Percentiles rank a stretch among this genome's conserved stretches.
These are phyloP conservation scores for Scrobipalpa atriplicella DNA, from an alignment of 2,888 invertebrate genomes.

Conservation along the genomic window DNA sequence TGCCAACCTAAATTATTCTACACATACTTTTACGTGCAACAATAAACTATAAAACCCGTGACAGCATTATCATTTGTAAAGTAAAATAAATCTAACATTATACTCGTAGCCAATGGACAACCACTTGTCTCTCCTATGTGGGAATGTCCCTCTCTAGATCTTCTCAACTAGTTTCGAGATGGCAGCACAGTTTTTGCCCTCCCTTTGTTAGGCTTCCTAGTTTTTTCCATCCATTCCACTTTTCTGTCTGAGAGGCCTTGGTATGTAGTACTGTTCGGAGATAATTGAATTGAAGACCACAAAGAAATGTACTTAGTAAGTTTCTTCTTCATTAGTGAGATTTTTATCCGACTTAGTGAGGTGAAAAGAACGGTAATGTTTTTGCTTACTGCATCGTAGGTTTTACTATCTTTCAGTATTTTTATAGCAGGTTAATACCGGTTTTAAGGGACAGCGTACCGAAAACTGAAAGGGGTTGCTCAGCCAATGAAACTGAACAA, in stretches of 20 bases:
- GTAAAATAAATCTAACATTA: background rate
- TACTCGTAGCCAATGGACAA: slow-evolving; percentile 51
- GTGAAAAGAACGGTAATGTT: background rate
- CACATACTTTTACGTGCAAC: no score
- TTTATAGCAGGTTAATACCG: no score
- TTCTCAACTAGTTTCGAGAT: slow-evolving; percentile 72
- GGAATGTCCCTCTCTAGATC: slow-evolving; percentile 66
- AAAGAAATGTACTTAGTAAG: background rate
- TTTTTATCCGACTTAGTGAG: background rate
- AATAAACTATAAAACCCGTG: background rate
- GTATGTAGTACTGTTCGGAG: slow-evolving; percentile 3
- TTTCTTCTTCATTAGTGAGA: background rate
- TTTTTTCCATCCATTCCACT: slow-evolving; percentile 25
- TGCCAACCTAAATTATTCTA: no score
- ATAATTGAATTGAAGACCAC: slow-evolving; percentile 18
- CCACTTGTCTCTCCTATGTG: slow-evolving; percentile 55
- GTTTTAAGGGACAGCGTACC: no score
- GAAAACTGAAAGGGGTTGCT: no score
- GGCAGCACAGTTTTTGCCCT: slow-evolving; percentile 61
- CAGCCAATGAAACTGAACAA: no score
- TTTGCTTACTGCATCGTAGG: no score
- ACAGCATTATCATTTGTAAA: background rate
- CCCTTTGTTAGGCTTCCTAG: slow-evolving; percentile 54
- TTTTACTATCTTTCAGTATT: no score
- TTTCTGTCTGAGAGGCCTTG: slow-evolving; percentile 12